Conservation (phyloP, 2,113 vertebrate species). For the Cervus canadensis region DNA sequence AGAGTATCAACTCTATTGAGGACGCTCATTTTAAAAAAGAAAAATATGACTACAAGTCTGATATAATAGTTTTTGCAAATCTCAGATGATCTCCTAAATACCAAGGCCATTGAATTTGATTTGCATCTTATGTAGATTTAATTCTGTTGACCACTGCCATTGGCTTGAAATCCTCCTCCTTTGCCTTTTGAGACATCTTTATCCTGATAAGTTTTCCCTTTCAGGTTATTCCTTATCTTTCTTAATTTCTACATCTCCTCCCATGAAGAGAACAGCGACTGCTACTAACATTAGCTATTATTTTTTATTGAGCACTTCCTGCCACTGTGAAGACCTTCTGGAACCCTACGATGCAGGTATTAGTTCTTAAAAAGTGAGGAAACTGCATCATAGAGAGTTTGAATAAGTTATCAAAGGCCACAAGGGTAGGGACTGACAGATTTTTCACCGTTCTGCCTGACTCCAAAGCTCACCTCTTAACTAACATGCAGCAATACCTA, state of each 20-base stretch:
- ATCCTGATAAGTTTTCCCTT: background rate
- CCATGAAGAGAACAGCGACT: background rate
- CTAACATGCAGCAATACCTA: accelerated
- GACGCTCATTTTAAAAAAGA: background rate
- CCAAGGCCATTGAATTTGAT: background rate
- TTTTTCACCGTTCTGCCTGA: background rate
- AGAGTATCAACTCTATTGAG: background rate
- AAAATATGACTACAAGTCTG: background rate
- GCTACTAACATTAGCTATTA: background rate
- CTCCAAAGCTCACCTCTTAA: background rate
- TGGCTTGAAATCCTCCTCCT: background rate
- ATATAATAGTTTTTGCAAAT: background rate
- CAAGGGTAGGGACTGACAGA: background rate
- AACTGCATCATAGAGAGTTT: background rate
- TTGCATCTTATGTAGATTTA: background rate
- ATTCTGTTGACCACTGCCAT: background rate
- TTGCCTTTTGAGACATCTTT: background rate
- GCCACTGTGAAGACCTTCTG: background rate
- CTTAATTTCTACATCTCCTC: background rate
- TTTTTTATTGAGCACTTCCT: background rate
- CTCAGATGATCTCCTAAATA: background rate
- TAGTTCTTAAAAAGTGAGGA: background rate
- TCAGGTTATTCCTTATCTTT: background rate
- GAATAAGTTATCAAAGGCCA: background rate
- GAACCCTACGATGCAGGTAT: background rate